Evolutionary conservation across 2,888 invertebrate species (phyloP).

Genomic region (Erebia ligea): DNA sequence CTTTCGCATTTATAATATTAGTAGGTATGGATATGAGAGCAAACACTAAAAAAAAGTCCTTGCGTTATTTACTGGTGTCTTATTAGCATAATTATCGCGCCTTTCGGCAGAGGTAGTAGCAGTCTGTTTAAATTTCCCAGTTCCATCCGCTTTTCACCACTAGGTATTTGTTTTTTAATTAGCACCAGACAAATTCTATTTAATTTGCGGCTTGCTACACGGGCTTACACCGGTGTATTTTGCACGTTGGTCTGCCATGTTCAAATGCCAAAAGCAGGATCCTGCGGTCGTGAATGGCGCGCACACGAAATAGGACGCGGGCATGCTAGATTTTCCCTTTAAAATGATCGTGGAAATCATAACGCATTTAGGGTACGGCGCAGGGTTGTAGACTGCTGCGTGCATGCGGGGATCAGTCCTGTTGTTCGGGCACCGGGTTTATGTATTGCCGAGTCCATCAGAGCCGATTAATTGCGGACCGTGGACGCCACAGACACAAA

Average conservation of each 20-base stretch:
- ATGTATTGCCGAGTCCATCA: constrained; percentile 52
- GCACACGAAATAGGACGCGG: constrained; percentile 55
- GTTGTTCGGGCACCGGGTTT: constrained; percentile 55
- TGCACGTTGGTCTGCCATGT: constrained; percentile 59
- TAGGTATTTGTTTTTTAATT: constrained; percentile 67
- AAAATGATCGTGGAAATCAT: constrained; percentile 61
- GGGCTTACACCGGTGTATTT: constrained; percentile 58
- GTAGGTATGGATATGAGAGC: too few relatives aligned
- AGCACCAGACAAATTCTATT: constrained; percentile 70
- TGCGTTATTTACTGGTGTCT: constrained; percentile 35
- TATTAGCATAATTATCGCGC: constrained; percentile 38
- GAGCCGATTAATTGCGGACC: constrained; percentile 66
- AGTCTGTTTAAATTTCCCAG: constrained; percentile 49
- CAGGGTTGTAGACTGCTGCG: constrained; percentile 47
- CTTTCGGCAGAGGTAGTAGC: constrained; percentile 38
- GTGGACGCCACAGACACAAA: constrained; percentile 56
- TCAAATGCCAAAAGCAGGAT: constrained; percentile 71
- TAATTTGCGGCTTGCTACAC: constrained; percentile 66
- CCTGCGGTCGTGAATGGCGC: constrained; percentile 60
- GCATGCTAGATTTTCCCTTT: constrained; percentile 52
- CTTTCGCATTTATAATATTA: too few relatives aligned
- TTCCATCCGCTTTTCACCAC: constrained; percentile 53
- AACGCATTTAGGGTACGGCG: constrained; percentile 44
- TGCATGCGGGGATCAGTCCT: constrained; percentile 48
- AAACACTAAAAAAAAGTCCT: constrained; percentile 2